A percentile compares a stretch with the other conserved stretches of the same genome.
phyloP scores from a whole-genome alignment of 2,888 invertebrate species.

The Hydropsyche betteni region DNA sequence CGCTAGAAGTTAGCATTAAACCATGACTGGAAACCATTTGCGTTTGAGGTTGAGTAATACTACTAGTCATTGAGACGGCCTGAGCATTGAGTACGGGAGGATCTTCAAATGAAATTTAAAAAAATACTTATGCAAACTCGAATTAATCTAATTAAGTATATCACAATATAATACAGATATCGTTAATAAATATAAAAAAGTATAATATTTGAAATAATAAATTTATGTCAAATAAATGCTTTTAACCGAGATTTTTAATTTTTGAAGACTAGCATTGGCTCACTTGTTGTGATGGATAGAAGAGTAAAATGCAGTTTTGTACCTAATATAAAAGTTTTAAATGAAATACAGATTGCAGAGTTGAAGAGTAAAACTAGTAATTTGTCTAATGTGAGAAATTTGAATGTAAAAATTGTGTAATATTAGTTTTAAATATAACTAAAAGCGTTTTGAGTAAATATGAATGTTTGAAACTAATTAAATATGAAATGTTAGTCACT shows the following conservation, averaged over 20 bases:
- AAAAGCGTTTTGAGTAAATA: too few species aligned
- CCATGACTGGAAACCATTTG: slow-evolving; percentile 53
- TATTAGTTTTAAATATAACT: too few species aligned
- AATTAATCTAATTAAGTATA: neutral
- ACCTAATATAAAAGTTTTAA: too few species aligned
- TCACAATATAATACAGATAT: neutral
- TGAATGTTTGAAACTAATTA: too few species aligned
- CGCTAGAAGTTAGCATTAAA: slow-evolving; percentile 58
- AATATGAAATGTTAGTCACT: too few species aligned
- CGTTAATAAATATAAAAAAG: neutral
- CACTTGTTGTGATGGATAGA: neutral
- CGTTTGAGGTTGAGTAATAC: slow-evolving; percentile 47
- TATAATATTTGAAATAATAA: slow-evolving; percentile 1
- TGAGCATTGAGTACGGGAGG: slow-evolving; percentile 40
- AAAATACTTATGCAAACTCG: neutral
- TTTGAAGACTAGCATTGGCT: slow-evolving; percentile 18
- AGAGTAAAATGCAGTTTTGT: too few species aligned
- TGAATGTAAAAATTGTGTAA: too few species aligned
- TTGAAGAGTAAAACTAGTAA: too few species aligned
- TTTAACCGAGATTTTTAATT: neutral
- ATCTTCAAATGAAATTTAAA: slow-evolving; percentile 38
- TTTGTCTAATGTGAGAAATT: too few species aligned
- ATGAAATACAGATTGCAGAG: too few species aligned
- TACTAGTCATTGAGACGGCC: slow-evolving; percentile 35
- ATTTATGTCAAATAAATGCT: slow-evolving; percentile 24